Evolutionary conservation across 2,113 vertebrate species (phyloP), one percentile per base, ranked within the genome.

Genomic region (Pteropus alecto): DNA sequence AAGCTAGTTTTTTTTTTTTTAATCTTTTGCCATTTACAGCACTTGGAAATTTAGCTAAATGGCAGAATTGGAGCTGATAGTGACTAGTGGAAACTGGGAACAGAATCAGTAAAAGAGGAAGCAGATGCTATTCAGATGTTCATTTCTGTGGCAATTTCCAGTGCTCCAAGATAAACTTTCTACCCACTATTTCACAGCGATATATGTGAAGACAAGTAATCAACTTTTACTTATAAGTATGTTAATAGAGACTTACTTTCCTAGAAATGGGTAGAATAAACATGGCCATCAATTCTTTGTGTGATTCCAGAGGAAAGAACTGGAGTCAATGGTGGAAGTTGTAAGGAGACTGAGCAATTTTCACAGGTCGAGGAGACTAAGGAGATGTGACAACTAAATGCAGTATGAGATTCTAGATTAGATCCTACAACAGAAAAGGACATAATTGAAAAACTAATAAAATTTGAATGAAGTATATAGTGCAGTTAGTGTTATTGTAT

Each of bases 21-120:
- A 21, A 19, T 63, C 6, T 67, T 89, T 76, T 78, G 33, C 9
- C 13, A 65, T 11, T n/a, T 11, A 58, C 0, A 87, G 41, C 21
- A 58, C 67, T 95, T 79, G 60, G 63, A 93, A 90, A 35, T 93
- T 84, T 88, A 67, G 46, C 38, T 41, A 83, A 84, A 22, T 93
- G 58, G 48, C 30, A 73, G 35, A 92, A 58, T 26, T 73, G 74
- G 79, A 58, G 28, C 28, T 79, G 70, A 74, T 43, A 82, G 54
- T 43, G 60, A 79, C n/a, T 26, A 61, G 28, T 76, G 38, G n/a
- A 56, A 95, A 30, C 28, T 51, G 30, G 74, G 77, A 28, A 83
- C n/a, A 90, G 76, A 51, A 51, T 43, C 76, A 68, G 22, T 30
- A 48, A 87, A 33, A 63, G 73, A 92, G 68, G 51, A 60, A 90